Base-by-base conservation (phyloP, 2,888 invertebrate genomes). In the Mesochorus sp. region DNA sequence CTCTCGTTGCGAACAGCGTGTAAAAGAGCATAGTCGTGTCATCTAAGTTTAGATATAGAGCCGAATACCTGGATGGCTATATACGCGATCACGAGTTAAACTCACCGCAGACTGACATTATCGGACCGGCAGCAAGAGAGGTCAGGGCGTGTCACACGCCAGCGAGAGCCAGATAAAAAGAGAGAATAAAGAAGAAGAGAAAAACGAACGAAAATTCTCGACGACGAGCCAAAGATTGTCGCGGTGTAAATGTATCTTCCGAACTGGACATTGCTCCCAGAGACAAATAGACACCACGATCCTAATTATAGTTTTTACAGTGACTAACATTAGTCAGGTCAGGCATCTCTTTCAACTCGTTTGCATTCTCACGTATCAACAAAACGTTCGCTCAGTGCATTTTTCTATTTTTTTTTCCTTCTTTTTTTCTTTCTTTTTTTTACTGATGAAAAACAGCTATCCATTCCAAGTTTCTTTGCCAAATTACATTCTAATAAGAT, bases 11-110 rank as follows among this genome's bases (percentile, higher is more conserved):
- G 62, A 37, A 19, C 39, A 64, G 62, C 53, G 47, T 66, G 57
- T 44, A 57, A 49, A 61, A 51, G 44, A 67, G 67, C 55, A 28
- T 71, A 72, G 61, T 78, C 74, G 76, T 79, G 68, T 72, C 81
- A 75, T 83, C 88, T 88, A 89, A 88, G 88, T 88, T 87, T 89
- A 89, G 88, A 88, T 83, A 84, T 78, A 84, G 84, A 84, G 61
- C 84, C 71, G 83, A 87, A 87, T 88, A 87, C 86, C 85, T 85
- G 84, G 81, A 53, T 49, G 28, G 53, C 64, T 55, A 37, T 10
- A 34, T 19, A 24, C 10, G 53, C 31, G 53, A 80, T 82, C 76
- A 81, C 79, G 84, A 83, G 84, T 24, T 12, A 24, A 51, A 39
- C 59, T 70, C 82, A 81, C n/a, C 47, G 39, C 83, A 79, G 83